These are phyloP conservation scores for Mesembrinibis cayennensis DNA, from an alignment of 2,113 vertebrate species.

Conservation along the genomic window DNA sequence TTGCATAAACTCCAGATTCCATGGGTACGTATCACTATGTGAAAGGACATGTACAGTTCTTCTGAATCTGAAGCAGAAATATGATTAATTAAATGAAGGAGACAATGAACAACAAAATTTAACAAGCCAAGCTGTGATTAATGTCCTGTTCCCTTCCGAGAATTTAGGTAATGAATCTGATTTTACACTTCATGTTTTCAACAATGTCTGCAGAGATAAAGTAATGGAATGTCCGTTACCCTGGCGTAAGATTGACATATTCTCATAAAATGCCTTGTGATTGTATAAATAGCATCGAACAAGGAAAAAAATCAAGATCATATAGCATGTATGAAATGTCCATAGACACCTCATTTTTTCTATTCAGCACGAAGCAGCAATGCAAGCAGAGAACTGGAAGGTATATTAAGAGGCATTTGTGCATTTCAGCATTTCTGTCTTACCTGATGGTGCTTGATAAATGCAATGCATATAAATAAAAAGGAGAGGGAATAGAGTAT, in stretches of 20 bases:
- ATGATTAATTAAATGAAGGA: conserved; percentile 32
- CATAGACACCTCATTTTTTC: not conserved
- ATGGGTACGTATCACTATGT: not conserved
- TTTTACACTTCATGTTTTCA: conserved; percentile 60
- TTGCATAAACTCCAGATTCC: not conserved
- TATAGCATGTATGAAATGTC: not conserved
- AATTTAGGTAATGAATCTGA: conserved; percentile 54
- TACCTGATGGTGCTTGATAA: conserved; percentile 12
- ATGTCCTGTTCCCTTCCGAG: conserved; percentile 18
- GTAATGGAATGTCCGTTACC: conserved; percentile 60
- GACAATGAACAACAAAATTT: not conserved
- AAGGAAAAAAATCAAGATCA: not conserved
- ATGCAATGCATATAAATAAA: conserved; percentile 13
- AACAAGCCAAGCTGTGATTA: not conserved
- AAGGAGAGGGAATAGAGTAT: not conserved
- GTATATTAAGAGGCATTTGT: not conserved
- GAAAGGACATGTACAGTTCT: not conserved
- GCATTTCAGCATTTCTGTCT: conserved; percentile 48
- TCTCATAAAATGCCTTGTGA: conserved; percentile 27
- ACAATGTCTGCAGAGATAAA: not conserved
- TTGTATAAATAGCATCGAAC: not conserved
- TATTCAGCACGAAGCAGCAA: conserved; percentile 12
- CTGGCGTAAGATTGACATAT: not conserved
- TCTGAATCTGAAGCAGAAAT: not conserved
- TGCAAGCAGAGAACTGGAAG: not conserved